These are phyloP conservation scores for Synergus umbraculus DNA, from an alignment of 2,888 invertebrate genomes.

Conservation along the genomic window DNA sequence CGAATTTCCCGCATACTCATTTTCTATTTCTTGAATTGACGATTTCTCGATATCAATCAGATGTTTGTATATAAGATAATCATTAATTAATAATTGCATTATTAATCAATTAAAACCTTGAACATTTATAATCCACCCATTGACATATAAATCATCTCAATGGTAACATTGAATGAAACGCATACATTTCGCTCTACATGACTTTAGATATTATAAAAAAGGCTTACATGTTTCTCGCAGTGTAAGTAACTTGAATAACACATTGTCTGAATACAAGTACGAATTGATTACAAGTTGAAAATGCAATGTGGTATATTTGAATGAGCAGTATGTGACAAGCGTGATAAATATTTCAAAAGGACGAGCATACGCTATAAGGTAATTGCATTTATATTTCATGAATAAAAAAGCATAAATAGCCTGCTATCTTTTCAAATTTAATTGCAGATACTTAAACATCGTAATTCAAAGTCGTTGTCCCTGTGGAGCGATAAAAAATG, in stretches of 20 bases:
- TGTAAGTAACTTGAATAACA: neutral
- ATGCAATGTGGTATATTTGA: neutral
- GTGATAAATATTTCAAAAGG: neutral
- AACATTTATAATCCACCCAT: neutral
- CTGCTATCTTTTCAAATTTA: neutral
- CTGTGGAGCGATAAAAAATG: neutral
- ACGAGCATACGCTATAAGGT: neutral
- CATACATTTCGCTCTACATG: neutral
- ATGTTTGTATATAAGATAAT: too few relatives aligned
- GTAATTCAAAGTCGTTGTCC: neutral
- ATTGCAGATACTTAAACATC: slow-evolving; percentile 1
- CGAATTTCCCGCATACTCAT: neutral
- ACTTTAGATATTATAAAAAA: neutral
- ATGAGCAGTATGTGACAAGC: neutral
- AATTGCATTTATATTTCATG: neutral
- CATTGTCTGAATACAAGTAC: slow-evolving; percentile 7
- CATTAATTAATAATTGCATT: neutral
- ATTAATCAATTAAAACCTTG: neutral
- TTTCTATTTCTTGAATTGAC: neutral
- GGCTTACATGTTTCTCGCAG: neutral
- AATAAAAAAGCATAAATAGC: too few relatives aligned
- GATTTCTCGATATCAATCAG: neutral
- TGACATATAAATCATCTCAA: neutral
- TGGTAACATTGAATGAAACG: neutral
- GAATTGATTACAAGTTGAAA: neutral